Evolutionary conservation across 2,113 vertebrate genomes (phyloP).

Genomic region (Passer montanus): DNA sequence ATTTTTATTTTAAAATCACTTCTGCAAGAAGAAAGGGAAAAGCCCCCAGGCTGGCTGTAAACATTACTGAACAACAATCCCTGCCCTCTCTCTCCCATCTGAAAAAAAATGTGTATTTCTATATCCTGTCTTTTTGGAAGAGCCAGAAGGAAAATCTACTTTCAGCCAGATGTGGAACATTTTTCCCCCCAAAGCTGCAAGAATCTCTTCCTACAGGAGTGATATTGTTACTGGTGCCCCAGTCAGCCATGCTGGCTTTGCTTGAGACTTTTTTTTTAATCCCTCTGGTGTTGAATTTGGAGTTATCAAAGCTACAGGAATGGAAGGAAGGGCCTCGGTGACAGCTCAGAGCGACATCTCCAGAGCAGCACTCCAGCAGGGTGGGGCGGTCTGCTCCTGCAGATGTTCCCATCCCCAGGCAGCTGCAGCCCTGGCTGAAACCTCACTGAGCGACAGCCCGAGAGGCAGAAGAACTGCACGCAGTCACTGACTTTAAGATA

Average conservation of each 20-base stretch:
- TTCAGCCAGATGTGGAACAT: background rate
- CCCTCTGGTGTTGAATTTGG: background rate
- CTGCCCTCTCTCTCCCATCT: background rate
- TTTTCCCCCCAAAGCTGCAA: background rate
- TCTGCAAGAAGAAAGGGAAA: background rate
- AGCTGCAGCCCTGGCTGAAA: background rate
- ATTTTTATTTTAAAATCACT: background rate
- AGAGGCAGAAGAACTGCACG: background rate
- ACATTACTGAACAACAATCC: background rate
- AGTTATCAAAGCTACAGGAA: background rate
- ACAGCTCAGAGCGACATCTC: background rate
- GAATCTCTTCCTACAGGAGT: accelerated
- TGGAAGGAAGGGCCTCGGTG: background rate
- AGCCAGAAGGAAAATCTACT: background rate
- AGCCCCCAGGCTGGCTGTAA: background rate
- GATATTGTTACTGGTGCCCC: background rate
- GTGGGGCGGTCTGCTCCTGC: background rate
- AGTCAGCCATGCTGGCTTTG: background rate
- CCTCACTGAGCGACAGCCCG: background rate
- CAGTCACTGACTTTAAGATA: background rate
- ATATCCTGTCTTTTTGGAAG: background rate
- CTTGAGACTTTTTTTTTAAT: background rate
- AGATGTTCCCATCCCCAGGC: background rate
- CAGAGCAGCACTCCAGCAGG: conserved; percentile 45
- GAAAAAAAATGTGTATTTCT: background rate